Evolutionary conservation across 2,797 vertebrate genomes (phyloP).

Genomic region (Strix occidentalis): DNA sequence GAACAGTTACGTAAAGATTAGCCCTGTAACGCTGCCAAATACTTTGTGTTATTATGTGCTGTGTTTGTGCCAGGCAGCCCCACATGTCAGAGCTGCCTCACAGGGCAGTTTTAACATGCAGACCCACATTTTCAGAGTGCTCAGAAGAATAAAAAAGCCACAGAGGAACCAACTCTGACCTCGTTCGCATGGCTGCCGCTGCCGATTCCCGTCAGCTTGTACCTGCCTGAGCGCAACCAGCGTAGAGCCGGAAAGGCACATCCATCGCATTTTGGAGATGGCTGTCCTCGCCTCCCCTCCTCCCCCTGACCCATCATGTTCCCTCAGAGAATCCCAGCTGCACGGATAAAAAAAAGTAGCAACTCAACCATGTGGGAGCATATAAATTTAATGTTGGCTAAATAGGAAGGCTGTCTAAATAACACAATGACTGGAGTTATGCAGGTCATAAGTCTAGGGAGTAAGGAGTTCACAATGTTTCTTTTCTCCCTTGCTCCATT

Average conservation of each 20-base stretch:
- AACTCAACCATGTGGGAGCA: slow-evolving; percentile 44
- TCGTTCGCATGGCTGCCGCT: slow-evolving; percentile 24
- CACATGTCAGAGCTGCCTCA: slow-evolving; percentile 67
- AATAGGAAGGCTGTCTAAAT: slow-evolving; percentile 53
- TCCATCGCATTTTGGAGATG: neutral
- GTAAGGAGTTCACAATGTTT: neutral
- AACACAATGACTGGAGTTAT: slow-evolving; percentile 22
- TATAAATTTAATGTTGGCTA: slow-evolving; percentile 55
- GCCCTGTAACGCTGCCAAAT: slow-evolving; percentile 67
- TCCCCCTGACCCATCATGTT: slow-evolving; percentile 27
- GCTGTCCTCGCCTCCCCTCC: slow-evolving; percentile 31
- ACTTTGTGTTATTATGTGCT: slow-evolving; percentile 69
- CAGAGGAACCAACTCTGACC: slow-evolving; percentile 40
- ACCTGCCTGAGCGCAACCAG: slow-evolving; percentile 21
- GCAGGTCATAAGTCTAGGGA: slow-evolving; percentile 56
- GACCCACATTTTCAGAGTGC: slow-evolving; percentile 51
- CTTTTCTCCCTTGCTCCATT: neutral
- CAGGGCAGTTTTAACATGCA: slow-evolving; percentile 68
- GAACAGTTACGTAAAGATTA: slow-evolving; percentile 72
- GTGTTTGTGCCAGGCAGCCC: slow-evolving; percentile 71
- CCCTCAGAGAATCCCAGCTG: slow-evolving; percentile 51
- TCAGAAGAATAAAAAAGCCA: slow-evolving; percentile 18
- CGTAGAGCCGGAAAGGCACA: neutral
- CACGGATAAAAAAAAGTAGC: slow-evolving; percentile 35
- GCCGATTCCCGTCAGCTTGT: neutral